These are phyloP conservation scores for Siderastrea siderea DNA, from an alignment of 92 coral and sea anemone genomes.

Conservation along the genomic window DNA sequence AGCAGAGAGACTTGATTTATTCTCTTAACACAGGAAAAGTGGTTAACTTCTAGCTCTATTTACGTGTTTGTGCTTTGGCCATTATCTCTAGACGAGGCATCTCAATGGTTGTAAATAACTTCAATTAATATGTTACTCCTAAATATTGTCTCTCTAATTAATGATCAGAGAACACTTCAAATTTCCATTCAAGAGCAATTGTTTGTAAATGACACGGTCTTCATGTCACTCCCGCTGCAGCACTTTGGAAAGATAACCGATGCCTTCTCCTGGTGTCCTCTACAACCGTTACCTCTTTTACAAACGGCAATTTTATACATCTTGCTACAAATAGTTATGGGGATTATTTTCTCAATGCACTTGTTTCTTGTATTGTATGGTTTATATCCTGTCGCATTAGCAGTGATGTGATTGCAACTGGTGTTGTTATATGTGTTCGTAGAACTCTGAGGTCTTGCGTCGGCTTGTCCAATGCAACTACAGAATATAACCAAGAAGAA, in stretches of 20 bases:
- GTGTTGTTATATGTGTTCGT: neutral
- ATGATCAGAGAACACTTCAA: too few relatives aligned
- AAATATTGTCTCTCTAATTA: too few relatives aligned
- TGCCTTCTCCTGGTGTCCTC: neutral
- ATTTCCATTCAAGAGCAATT: too few relatives aligned
- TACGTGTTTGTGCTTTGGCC: too few relatives aligned
- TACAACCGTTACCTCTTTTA: neutral
- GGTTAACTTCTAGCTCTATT: too few relatives aligned
- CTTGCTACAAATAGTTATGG: neutral
- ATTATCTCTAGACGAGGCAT: too few relatives aligned
- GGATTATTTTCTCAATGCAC: neutral
- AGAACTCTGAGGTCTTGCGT: slow-evolving; percentile 10
- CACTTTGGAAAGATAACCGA: neutral
- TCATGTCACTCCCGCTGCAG: neutral
- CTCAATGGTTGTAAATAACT: too few relatives aligned
- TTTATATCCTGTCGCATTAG: neutral
- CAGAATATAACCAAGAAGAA: neutral
- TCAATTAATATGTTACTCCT: too few relatives aligned
- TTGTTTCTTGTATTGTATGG: neutral
- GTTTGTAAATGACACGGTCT: too few relatives aligned
- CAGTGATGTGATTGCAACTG: neutral
- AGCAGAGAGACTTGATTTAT: too few relatives aligned
- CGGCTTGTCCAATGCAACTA: neutral
- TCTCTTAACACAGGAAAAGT: too few relatives aligned
- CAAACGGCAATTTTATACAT: neutral